Percentiles rank a stretch among this genome's conserved stretches.
Evolutionary conservation across 2,888 invertebrate genomes (phyloP).

Genomic region (Phyllotreta striolata): DNA sequence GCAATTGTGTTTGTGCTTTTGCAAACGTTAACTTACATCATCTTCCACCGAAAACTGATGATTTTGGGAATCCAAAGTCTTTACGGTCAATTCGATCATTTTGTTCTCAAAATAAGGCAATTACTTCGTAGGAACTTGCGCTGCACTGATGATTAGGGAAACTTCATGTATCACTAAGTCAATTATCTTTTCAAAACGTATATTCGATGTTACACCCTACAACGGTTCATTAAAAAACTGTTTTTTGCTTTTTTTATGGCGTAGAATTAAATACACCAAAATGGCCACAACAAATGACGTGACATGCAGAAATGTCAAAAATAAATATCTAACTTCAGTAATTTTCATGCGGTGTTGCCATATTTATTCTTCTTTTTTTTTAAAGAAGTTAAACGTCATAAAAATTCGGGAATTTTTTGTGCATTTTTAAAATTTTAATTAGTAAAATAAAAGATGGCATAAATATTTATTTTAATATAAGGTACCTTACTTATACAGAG

Average conservation of each 20-base stretch:
- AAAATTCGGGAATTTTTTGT: too few relatives aligned
- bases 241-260: constrained; percentile 31
- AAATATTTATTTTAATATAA: too few relatives aligned
- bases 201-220: constrained; percentile 13
- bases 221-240: constrained; percentile 15
- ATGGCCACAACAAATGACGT: constrained; percentile 35
- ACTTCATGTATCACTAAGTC: constrained; percentile 1
- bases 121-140: constrained; percentile 15
- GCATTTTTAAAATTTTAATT: too few relatives aligned
- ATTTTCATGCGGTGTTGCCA: neutral
- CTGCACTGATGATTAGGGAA: neutral
- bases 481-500: constrained; percentile 10
- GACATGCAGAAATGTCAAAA: constrained; percentile 12
- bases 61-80: constrained; percentile 88
- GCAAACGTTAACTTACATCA: constrained; percentile 72
- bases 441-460: too few relatives aligned
- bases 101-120: constrained; percentile 35
- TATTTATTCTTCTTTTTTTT: too few relatives aligned
- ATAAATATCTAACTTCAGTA: constrained; percentile 6
- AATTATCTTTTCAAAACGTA: neutral
- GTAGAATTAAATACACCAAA: constrained; percentile 33
- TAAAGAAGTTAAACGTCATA: too few relatives aligned
- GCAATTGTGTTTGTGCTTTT: neutral
- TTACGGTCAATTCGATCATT: constrained; percentile 87
- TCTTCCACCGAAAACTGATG: constrained; percentile 83